Evolutionary conservation across 2,888 invertebrate genomes (phyloP), one percentile per base, ranked within the genome.

Genomic region (Amblyteles armatorius): DNA sequence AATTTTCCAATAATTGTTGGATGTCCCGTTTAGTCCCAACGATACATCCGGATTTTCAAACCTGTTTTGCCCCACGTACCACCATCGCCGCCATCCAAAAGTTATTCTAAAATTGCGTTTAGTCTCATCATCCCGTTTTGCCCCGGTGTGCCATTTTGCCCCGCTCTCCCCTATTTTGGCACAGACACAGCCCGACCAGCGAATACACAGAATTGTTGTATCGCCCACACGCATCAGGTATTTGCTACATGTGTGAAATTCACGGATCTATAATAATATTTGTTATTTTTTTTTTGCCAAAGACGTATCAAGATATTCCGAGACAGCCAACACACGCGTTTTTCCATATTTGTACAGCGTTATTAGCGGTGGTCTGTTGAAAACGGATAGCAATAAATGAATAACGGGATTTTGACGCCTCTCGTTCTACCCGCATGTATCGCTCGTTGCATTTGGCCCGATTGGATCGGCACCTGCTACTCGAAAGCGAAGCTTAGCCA

Each of bases 231-330:
- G 26, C 57, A 26, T 26, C 19, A 22, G 4, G 29, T 16, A 26
- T 63, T 71, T 63, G 68, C 11, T 50, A n/a, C 26, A 50, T 72
- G 7, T 19, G 50, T 68, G 80, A 74, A 73, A 68, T 73, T 74
- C 44, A 6, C 44, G 22, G 48, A n/a, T 57, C 9, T n/a, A 16
- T 44, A 33, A 63, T 81, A 19, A 69, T 78, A 48, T 69, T 40
- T 74, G 16, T 74, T 57, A 11, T 68, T 74, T 13, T 68, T 57
- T 68, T 16, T 57, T 22, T 57, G 19, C n/a, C 13, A 7, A 22
- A 74, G 33, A 74, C n/a, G 50, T n/a, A 81, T 81, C 73, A 22
- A 50, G 68, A 63, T 55, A 69, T 44, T 22, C 11, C 33, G 16
- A 13, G 50, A 26, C 48, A 19, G 33, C 16, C 2, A 33, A 22